phyloP scores from a whole-genome alignment of 2,113 vertebrate genomes.

The mouse (Mus musculus) region GRCm39 chr5:141389501-141390000 shows the following conservation, averaged over 20 bases:
- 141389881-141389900: conserved; percentile 27
- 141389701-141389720: conserved; percentile 74
- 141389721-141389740: conserved; percentile 76
- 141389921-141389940: conserved; percentile 25
- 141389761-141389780: neutral
- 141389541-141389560: conserved; percentile 78
- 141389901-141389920: conserved; percentile 54
- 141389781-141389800: conserved; percentile 64
- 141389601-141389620: conserved; percentile 75
- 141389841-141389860: conserved; percentile 74
- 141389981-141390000: conserved; percentile 48
- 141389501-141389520: conserved; percentile 72
- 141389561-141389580: conserved; percentile 82
- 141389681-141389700: conserved; percentile 80
- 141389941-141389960: neutral
- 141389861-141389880: conserved; percentile 53
- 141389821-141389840: conserved; percentile 19
- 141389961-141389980: conserved; percentile 32
- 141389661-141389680: conserved; percentile 87
- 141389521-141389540: conserved; percentile 68
- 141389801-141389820: conserved; percentile 24
- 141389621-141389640: conserved; percentile 76
- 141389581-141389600: conserved; percentile 82
- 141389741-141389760: conserved; percentile 21
- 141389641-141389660: conserved; percentile 85